Base-by-base conservation (phyloP, 2,113 vertebrate species). In the Otis tarda region DNA sequence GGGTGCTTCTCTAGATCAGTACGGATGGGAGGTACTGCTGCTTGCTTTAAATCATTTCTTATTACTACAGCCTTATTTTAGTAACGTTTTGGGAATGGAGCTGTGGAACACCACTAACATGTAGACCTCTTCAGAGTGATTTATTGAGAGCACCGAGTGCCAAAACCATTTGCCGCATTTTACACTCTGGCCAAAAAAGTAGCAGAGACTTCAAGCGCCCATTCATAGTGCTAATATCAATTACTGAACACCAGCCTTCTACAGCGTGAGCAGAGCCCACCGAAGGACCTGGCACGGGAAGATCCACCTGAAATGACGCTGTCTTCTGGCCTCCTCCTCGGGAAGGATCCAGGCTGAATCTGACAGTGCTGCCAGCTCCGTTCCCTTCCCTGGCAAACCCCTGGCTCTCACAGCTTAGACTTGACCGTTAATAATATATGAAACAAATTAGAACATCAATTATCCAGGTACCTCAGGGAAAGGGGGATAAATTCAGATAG, bases 151-250 rank as follows among this genome's bases (percentile, higher is more conserved):
- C 68, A 14, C 63, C 1, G 18, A 3, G 71, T 90, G 92, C 93
- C 95, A 96, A 94, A 93, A 55, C 37, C 95, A 52, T 91, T 77
- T 69, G 93, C 94, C 35, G 4, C n/a, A 20, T 77, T 85, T 94
- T 56, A 85, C 63, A 27, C 41, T 20, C 84, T 7, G 87, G 93
- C 90, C 93, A 93, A 83, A 88, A 88, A 74, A 63, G 93, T 37
- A 94, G 93, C 90, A 76, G 90, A 93, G 79, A 11, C 82, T 59
- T 73, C 82, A 73, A 12, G 10, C 86, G 82, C 79, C 90, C 68
- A 17, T 80, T 95, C 63, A 50, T 14, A 7, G 14, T 20, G 65
- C 77, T 87, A 65, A 5, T 13, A 85, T 8, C 87, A 59, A 23
- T 8, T 21, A 56, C 64, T 27, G 30, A 65, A 9, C 9, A 43